phyloP scores from a whole-genome alignment of 37 sponge, comb jelly and placozoan genomes.

The Oopsacas minuta region DNA sequence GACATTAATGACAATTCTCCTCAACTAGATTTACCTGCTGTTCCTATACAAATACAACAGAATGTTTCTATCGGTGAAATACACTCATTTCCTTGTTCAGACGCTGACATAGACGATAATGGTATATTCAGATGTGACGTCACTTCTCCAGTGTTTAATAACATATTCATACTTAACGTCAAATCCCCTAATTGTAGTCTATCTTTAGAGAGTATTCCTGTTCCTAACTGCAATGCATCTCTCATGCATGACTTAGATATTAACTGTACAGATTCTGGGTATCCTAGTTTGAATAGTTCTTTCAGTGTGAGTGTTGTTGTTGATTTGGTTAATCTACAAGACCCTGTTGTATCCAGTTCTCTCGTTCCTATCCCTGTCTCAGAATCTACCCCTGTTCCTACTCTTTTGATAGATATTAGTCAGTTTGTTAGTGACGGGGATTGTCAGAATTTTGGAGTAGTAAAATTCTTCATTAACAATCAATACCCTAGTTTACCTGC shows the following conservation, averaged over 20 bases:
- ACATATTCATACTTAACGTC: not conserved
- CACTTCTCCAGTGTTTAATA: not conserved
- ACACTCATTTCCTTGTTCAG: not conserved
- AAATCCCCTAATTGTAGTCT: not conserved
- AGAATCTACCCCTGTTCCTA: not conserved
- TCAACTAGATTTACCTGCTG: not conserved
- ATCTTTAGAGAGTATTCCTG: not conserved
- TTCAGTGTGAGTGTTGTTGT: not conserved
- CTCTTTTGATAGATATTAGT: not conserved
- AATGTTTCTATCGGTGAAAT: not conserved
- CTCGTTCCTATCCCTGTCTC: not conserved
- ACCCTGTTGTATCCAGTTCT: not conserved
- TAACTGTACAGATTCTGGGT: not conserved
- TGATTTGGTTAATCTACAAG: not conserved
- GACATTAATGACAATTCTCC: not conserved
- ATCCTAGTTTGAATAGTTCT: not conserved
- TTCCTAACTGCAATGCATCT: not conserved
- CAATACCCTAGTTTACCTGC: not conserved
- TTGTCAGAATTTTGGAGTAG: not conserved
- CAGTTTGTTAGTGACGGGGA: not conserved
- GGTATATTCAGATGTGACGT: not conserved
- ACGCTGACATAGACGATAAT: not conserved
- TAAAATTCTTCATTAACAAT: not conserved
- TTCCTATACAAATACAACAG: not conserved
- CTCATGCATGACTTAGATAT: not conserved